A percentile compares a stretch with the other conserved stretches of the same genome.
phyloP scores from a whole-genome alignment of 2,113 vertebrate genomes.

The Orthonyx spaldingii region DNA sequence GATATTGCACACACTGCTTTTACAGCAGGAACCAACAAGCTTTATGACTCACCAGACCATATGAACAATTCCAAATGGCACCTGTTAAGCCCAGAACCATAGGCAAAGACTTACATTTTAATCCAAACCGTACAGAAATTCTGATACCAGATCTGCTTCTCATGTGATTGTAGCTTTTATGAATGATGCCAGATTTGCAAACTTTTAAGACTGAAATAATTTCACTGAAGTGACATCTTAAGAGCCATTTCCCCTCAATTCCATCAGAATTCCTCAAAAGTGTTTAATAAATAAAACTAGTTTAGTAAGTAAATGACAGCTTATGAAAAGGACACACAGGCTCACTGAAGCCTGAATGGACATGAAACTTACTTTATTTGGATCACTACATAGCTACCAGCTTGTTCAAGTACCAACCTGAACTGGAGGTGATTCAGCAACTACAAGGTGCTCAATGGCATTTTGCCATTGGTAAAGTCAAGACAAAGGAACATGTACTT shows the following conservation, averaged over 20 bases:
- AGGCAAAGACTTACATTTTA: neutral
- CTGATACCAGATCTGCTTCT: neutral
- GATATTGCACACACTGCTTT: neutral
- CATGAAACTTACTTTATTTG: neutral
- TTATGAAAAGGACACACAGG: neutral
- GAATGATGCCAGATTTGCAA: neutral
- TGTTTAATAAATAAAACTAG: neutral
- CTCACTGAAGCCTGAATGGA: neutral
- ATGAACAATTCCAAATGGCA: neutral
- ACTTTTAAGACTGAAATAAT: neutral
- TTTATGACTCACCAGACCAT: neutral
- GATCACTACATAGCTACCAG: neutral
- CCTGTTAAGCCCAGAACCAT: neutral
- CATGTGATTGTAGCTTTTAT: neutral
- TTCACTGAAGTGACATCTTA: neutral
- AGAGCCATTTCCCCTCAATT: neutral
- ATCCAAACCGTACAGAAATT: neutral
- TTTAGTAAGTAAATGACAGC: neutral
- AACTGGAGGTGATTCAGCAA: neutral
- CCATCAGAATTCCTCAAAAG: neutral
- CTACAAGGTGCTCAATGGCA: neutral
- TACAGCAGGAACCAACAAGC: neutral
- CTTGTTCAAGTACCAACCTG: neutral
- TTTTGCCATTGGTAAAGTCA: neutral
- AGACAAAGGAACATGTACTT: neutral